These are phyloP conservation scores for Arrhamphus sclerolepis DNA, from an alignment of 2,797 vertebrate species.

Conservation along the genomic window DNA sequence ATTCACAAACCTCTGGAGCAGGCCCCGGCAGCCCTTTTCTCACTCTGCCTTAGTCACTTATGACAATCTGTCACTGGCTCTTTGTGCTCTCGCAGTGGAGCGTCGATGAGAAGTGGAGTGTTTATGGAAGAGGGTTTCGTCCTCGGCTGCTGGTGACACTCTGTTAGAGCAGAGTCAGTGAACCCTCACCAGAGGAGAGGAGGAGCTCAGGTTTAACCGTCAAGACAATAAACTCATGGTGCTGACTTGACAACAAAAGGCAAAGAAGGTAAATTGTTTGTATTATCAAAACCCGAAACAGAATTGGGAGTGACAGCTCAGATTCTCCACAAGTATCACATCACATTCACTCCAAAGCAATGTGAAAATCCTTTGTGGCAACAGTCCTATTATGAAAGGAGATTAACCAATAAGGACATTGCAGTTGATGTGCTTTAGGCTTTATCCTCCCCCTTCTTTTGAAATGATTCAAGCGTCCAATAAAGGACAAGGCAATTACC, in stretches of 20 bases:
- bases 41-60: constrained; percentile 69
- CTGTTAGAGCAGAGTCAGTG: constrained; percentile 58
- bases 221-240: constrained; percentile 61
- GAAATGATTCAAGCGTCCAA: constrained; percentile 79
- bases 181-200: constrained; percentile 58
- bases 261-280: constrained; percentile 52
- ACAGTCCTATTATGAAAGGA: constrained; percentile 59
- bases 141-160: constrained; percentile 56
- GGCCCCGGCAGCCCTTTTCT: constrained; percentile 61
- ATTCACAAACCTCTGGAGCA: constrained; percentile 73
- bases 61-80: constrained; percentile 78
- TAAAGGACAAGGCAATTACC: constrained; percentile 82
- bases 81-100: constrained; percentile 69
- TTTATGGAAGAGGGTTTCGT: constrained; percentile 59
- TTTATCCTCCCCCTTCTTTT: constrained; percentile 70
- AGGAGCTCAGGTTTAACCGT: constrained; percentile 49
- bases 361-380: constrained; percentile 48
- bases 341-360: constrained; percentile 32
- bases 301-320: constrained; percentile 50
- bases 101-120: constrained; percentile 53
- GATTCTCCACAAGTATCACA: constrained; percentile 54
- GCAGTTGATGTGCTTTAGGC: constrained; percentile 70
- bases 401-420: constrained; percentile 71
- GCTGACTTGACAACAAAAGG: constrained; percentile 71
- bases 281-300: constrained; percentile 55